Evolutionary conservation across 1,140 invertebrate species (phyloP).

Genomic region (Spodoptera frugiperda): DNA sequence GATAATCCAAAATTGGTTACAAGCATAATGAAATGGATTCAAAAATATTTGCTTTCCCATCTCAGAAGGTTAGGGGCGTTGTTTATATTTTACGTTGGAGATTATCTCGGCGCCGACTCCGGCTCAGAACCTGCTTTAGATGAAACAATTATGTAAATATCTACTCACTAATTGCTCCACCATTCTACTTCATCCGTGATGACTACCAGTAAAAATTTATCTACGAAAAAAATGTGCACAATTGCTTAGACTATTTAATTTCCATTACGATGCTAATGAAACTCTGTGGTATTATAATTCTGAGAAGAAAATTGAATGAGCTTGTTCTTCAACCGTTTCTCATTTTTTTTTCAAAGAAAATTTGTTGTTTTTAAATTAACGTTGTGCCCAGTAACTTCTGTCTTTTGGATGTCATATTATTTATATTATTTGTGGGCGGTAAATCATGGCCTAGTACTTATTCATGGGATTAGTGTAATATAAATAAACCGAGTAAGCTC

Average conservation of each 20-base stretch:
- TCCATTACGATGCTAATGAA: slow-evolving; percentile 39
- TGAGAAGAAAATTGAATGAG: slow-evolving; percentile 11
- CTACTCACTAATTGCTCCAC: slow-evolving; percentile 41
- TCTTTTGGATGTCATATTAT: too few relatives aligned
- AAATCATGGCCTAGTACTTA: too few relatives aligned
- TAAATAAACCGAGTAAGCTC: too few relatives aligned
- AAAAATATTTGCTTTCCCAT: slow-evolving; percentile 2
- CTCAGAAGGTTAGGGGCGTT: slow-evolving; percentile 6
- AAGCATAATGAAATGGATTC: slow-evolving; percentile 6
- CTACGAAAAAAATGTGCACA: slow-evolving; percentile 34
- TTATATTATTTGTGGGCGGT: too few relatives aligned
- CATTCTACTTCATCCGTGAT: slow-evolving; percentile 30
- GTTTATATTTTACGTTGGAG: slow-evolving; percentile 22
- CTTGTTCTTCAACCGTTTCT: not conserved
- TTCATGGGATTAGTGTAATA: too few relatives aligned
- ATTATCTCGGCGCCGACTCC: slow-evolving; percentile 24
- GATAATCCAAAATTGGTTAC: slow-evolving; percentile 4
- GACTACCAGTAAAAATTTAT: slow-evolving; percentile 22
- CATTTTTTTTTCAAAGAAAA: slow-evolving; percentile 11
- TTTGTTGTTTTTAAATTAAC: slow-evolving; percentile 1
- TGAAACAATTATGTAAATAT: slow-evolving; percentile 47
- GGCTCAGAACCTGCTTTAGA: slow-evolving; percentile 23
- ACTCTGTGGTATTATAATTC: slow-evolving; percentile 20
- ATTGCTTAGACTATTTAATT: slow-evolving; percentile 37
- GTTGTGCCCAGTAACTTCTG: not conserved